phyloP scores from a whole-genome alignment of 37 sponge, comb jelly and placozoan genomes.

The Amphimedon queenslandica region DNA sequence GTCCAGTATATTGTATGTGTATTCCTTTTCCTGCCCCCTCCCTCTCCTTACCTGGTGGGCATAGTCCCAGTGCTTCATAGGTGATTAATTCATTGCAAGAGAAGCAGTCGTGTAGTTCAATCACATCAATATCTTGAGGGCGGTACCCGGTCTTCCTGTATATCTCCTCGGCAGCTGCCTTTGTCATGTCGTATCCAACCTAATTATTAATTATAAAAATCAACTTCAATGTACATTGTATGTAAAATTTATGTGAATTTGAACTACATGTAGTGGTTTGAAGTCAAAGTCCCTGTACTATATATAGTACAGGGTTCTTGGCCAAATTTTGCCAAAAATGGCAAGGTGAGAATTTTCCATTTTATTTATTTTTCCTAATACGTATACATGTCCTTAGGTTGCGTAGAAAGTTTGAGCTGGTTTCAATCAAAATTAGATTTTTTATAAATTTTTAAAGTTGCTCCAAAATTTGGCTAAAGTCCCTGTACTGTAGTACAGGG shows the following conservation, averaged over 20 bases:
- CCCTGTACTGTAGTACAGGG: too few species aligned
- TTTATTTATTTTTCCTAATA: too few species aligned
- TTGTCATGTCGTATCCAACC: slow-evolving; percentile 92
- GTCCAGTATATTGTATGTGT: neutral
- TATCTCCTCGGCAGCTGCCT: slow-evolving; percentile 72
- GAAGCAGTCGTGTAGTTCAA: slow-evolving; percentile 95
- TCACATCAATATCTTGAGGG: slow-evolving; percentile 76
- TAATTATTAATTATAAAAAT: neutral
- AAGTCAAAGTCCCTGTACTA: too few species aligned
- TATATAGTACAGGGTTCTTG: too few species aligned
- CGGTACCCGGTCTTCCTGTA: slow-evolving; percentile 57
- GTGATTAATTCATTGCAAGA: slow-evolving; percentile 92
- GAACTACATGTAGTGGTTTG: too few species aligned
- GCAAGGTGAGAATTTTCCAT: too few species aligned
- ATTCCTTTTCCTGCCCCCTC: neutral
- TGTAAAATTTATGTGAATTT: neutral
- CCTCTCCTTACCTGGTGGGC: slow-evolving; percentile 53
- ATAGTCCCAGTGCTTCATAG: slow-evolving; percentile 93
- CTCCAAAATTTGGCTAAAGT: too few species aligned
- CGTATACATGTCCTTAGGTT: too few species aligned
- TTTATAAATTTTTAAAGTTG: too few species aligned
- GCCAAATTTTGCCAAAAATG: too few species aligned
- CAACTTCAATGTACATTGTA: neutral
- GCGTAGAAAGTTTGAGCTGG: too few species aligned
- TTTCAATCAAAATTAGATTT: too few species aligned